These are phyloP conservation scores for Notarius lentiginosus DNA, from an alignment of 2,113 vertebrate genomes.

Conservation along the genomic window DNA sequence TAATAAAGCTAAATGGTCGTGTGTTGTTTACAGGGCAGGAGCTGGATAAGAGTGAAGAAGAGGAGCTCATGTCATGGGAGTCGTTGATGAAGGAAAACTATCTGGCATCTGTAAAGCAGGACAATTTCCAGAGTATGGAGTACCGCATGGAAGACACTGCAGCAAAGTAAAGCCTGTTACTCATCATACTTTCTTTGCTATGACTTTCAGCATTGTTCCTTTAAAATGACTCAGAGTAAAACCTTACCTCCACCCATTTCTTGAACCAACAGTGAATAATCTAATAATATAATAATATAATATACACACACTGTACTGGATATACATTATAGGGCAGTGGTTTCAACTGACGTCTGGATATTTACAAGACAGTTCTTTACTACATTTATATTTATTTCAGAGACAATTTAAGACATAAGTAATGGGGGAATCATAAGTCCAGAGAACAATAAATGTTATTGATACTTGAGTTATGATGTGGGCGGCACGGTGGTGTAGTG, in stretches of 20 bases:
- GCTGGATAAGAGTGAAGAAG: conserved; percentile 79
- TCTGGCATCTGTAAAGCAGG: conserved; percentile 74
- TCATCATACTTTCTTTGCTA: not conserved
- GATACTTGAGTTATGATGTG: not conserved
- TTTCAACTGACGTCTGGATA: not conserved
- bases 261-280: not conserved
- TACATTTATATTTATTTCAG: not conserved
- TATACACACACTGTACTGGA: too few relatives aligned
- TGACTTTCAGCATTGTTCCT: not conserved
- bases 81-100: conserved; percentile 87
- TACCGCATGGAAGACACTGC: conserved; percentile 79
- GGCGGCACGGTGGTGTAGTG: too few relatives aligned
- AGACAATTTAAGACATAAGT: not conserved
- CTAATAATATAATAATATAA: too few relatives aligned
- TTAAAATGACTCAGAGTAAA: not conserved
- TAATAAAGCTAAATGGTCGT: not conserved
- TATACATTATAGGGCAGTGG: not conserved
- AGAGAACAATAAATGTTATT: not conserved
- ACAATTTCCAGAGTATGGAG: conserved; percentile 76
- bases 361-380: not conserved
- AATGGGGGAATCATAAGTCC: not conserved
- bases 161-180: conserved; percentile 74
- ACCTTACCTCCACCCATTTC: not conserved
- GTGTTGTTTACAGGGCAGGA: conserved; percentile 71
- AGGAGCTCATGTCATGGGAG: conserved; percentile 89